Evolutionary conservation across 2,797 vertebrate species (phyloP).

Genomic region (Melanogrammus aeglefinus): DNA sequence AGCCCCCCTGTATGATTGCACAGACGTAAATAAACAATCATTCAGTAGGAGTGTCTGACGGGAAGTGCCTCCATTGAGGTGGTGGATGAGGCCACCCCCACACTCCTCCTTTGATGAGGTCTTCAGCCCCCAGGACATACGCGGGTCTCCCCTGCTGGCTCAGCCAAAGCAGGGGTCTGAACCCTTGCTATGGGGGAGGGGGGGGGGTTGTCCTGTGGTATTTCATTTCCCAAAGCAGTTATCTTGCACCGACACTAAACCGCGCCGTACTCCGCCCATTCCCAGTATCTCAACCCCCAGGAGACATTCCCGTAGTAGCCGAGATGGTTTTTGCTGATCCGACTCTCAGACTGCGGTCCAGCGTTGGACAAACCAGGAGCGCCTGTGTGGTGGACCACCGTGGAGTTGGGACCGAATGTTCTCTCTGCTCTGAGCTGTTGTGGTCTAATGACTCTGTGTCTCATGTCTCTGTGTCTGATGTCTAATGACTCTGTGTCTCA

Average conservation of each 20-base stretch:
- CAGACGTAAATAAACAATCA: too few relatives aligned
- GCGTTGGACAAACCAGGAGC: not conserved
- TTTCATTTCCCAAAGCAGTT: not conserved
- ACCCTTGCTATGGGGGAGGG: not conserved
- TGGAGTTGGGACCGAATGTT: not conserved
- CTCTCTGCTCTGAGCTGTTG: not conserved
- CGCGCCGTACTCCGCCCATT: not conserved
- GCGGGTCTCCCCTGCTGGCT: not conserved
- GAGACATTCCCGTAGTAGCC: not conserved
- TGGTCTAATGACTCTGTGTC: not conserved
- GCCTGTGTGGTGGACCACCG: not conserved
- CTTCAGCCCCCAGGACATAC: not conserved
- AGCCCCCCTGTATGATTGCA: not conserved
- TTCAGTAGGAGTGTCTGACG: too few relatives aligned
- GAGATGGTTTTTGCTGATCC: not conserved
- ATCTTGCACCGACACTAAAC: not conserved
- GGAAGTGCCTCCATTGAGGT: too few relatives aligned
- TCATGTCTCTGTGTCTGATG: not conserved
- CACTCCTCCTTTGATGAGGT: not conserved
- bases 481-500: not conserved
- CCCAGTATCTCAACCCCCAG: not conserved
- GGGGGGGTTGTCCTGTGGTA: not conserved
- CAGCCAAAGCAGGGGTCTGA: not conserved
- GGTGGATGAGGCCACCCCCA: not conserved
- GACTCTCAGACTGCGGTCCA: not conserved